Evolutionary conservation across 2,888 invertebrate species (phyloP), one percentile per base, ranked within the genome.

Genomic region (Meta bourneti): DNA sequence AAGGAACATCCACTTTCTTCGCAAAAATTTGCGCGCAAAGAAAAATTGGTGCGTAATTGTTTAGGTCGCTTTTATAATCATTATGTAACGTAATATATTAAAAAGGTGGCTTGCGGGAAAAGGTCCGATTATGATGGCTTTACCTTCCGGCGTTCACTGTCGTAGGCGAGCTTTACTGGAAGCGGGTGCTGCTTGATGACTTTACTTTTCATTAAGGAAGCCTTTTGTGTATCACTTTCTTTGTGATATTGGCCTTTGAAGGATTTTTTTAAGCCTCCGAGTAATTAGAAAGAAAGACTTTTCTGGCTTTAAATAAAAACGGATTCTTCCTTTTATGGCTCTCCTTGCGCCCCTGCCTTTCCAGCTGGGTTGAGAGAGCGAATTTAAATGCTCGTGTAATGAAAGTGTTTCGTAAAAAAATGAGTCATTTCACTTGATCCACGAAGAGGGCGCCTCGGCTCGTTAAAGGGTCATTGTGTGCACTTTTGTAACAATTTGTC

Each of bases 191-290:
- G 81, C 88, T 83, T 91, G 91, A 91, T 91, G 91, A 91, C 83
- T 91, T 87, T 87, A 91, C 87, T 91, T 91, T 87, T 91, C 91
- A 91, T 91, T 91, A 91, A 88, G 83, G 78, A 83, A 78, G 6
- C 69, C 90, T 83, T 85, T 83, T 87, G 82, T 91, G 89, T 78
- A 91, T 91, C 91, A 91, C 91, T 91, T 91, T 91, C 91, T 91
- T 91, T 91, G 91, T 91, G 86, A 83, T 88, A 87, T 77, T 72
- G 74, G 74, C 77, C 81, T 78, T 87, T 87, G 91, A 87, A 83
- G 77, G 52, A 74, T 91, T 77, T 75, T 75, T 91, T 79, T 49
- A 83, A 87, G 81, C 77, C 77, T 61, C 52, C 51, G 90, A 87
- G 87, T 87, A 91, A 87, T 91, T 87, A 87, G 83, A 87, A 52